Evolutionary conservation across 2,113 vertebrate genomes (phyloP).

Genomic region (Electrona antarctica): DNA sequence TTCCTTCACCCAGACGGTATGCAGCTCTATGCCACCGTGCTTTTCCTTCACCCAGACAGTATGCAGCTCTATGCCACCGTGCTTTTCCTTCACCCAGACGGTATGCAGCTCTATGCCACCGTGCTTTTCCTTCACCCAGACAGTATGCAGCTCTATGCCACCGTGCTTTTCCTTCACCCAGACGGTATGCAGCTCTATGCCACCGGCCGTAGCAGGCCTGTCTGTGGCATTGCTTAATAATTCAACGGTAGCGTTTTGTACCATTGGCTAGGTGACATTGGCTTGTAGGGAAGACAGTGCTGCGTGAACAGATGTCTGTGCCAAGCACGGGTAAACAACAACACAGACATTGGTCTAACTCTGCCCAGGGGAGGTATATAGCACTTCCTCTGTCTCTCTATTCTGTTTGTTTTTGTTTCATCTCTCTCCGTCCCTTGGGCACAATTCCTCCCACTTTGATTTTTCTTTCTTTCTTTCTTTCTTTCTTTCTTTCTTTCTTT

Average conservation of each 20-base stretch:
- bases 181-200: conserved; percentile 21
- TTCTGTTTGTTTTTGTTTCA: neutral
- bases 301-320: conserved; percentile 76
- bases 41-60: too few species aligned
- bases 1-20: too few species aligned
- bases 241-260: conserved; percentile 58
- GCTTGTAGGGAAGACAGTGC: conserved; percentile 58
- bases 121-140: neutral
- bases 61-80: too few species aligned
- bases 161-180: neutral
- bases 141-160: too few species aligned
- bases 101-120: too few species aligned
- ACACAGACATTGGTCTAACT: conserved; percentile 51
- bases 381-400: conserved; percentile 20
- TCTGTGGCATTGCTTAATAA: conserved; percentile 54
- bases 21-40: too few species aligned
- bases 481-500: neutral
- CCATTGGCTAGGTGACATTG: conserved; percentile 66
- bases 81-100: too few species aligned
- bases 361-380: conserved; percentile 40
- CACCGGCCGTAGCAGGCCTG: conserved; percentile 33
- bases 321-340: conserved; percentile 65
- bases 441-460: neutral
- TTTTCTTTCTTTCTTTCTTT: neutral
- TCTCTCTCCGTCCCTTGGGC: neutral